Evolutionary conservation across 2,888 invertebrate genomes (phyloP), one percentile per base, ranked within the genome.

Genomic region (Crocallis elinguaria): DNA sequence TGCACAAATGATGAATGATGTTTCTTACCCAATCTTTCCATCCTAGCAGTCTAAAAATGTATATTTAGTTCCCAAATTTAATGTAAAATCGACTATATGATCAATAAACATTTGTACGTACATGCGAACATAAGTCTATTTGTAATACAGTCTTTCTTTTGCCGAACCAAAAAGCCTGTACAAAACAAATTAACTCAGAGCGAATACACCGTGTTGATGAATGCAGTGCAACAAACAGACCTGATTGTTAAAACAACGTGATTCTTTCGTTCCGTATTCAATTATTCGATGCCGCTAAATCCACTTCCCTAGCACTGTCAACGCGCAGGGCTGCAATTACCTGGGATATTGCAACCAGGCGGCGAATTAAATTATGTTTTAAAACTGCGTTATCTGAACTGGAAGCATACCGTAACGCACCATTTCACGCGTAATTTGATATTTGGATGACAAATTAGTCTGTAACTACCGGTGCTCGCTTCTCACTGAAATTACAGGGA

Each of bases 401-500:
- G 66, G 64, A 77, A 75, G 80, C 84, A 72, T 88, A 82, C 82
- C 75, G 86, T 86, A 85, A 82, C 88, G 82, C 81, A 83, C 84
- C 84, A 86, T 88, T 90, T 87, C 84, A 79, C 78, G 81, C 81
- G 88, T 89, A 87, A 90, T 89, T 90, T 86, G 88, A 90, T 90
- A 89, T 88, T 86, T 84, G 80, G 80, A 84, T 90, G 89, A 89
- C 88, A 89, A 90, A 90, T 90, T 89, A 87, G 87, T 85, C 48
- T 27, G 12, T 33, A 75, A 75, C 82, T 81, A 75, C 71, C 74
- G 74, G 74, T 75, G 73, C 74, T 36, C 69, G 73, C 69, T 66
- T 67, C 71, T 64, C 69, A 69, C 71, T 76, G 72, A 86, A 90
- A 90, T 90, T 89, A 89, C 86, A 88, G 87, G 80, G 86, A 73